phyloP scores from a whole-genome alignment of 2,113 vertebrate genomes.

The Phalacrocorax brasilianus region DNA sequence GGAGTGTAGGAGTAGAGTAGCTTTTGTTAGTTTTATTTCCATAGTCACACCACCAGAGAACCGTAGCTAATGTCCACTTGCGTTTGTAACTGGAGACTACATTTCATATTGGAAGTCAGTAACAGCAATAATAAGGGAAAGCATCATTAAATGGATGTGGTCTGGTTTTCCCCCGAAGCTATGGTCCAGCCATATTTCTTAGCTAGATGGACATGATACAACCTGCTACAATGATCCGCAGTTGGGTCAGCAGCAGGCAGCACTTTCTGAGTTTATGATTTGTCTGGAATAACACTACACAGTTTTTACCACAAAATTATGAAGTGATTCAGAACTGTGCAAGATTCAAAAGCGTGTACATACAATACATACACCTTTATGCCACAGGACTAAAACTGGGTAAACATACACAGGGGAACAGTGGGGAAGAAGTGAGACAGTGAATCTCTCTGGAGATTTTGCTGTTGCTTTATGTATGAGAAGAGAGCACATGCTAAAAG shows the following conservation, averaged over 20 bases:
- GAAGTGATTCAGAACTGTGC: background rate
- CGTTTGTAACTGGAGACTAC: background rate
- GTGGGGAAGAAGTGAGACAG: accelerated
- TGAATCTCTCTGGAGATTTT: background rate
- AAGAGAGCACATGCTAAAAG: background rate
- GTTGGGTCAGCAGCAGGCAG: background rate
- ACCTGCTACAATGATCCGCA: background rate
- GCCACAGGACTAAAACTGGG: background rate
- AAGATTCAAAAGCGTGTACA: background rate
- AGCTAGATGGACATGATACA: background rate
- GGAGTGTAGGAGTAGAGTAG: background rate
- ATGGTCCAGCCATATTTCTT: background rate
- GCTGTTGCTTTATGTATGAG: background rate
- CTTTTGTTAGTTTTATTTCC: background rate
- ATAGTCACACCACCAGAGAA: background rate
- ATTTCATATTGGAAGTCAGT: background rate
- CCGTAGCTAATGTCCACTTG: background rate
- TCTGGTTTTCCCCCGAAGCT: background rate
- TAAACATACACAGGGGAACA: background rate
- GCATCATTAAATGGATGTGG: background rate
- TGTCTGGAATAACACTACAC: background rate
- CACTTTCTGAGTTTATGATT: background rate
- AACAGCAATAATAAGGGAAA: background rate
- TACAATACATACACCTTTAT: background rate
- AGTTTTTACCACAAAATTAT: background rate